Conservation (phyloP, 2,113 vertebrate species). For the Glaucomys volans region DNA sequence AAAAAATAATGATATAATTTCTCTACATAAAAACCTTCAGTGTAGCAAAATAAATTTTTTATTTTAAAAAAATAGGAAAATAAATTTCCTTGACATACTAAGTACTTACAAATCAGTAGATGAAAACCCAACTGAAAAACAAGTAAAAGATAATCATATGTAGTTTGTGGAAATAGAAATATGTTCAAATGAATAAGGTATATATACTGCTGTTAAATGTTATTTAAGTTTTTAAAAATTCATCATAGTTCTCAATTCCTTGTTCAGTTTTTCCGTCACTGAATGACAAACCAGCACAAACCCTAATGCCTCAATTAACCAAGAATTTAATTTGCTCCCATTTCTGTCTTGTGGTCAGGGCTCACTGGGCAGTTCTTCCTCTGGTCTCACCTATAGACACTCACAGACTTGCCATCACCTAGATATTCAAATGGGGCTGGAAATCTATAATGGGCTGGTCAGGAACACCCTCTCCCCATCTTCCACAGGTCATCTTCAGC, state of each 20-base stretch:
- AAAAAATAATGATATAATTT: neutral
- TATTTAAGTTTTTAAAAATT: neutral
- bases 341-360: neutral
- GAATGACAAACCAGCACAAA: neutral
- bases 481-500: neutral
- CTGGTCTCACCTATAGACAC: neutral
- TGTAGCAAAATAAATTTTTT: neutral
- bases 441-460: neutral
- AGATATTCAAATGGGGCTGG: neutral
- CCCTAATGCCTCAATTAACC: neutral
- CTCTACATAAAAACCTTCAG: neutral
- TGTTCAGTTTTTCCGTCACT: neutral
- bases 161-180: neutral
- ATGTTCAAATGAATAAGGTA: neutral
- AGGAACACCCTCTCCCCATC: neutral
- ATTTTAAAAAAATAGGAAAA: neutral
- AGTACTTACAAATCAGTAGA: neutral
- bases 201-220: neutral
- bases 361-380: neutral
- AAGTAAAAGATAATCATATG: neutral
- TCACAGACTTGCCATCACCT: neutral
- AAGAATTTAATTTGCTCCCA: neutral
- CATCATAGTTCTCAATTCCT: neutral
- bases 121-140: neutral
- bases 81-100: neutral